These are phyloP conservation scores for Listronotus oregonensis DNA, from an alignment of 1,140 invertebrate species.

Conservation along the genomic window DNA sequence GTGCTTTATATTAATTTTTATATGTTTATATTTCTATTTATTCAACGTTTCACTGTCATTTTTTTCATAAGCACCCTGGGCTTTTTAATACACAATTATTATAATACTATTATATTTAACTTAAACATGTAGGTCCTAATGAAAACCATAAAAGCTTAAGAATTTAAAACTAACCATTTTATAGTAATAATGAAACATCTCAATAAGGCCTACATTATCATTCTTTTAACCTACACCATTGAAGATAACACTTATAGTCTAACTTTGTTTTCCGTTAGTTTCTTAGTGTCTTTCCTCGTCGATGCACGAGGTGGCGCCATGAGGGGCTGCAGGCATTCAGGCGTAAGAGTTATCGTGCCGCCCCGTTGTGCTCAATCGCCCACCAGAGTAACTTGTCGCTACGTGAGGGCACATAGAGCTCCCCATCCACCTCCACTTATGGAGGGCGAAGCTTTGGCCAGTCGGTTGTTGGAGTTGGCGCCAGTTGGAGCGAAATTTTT, in stretches of 20 bases:
- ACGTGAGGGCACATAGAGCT: slow-evolving; percentile 78
- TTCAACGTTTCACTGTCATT: no score
- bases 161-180: no score
- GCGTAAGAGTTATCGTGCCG: slow-evolving; percentile 92
- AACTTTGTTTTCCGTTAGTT: slow-evolving; percentile 64
- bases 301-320: slow-evolving; percentile 96
- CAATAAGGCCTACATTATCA: background rate
- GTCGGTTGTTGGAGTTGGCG: slow-evolving; percentile 89
- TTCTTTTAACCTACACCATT: background rate
- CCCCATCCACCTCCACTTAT: slow-evolving; percentile 89
- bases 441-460: slow-evolving; percentile 94
- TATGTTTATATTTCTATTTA: no score
- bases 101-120: no score
- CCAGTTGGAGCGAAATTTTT: slow-evolving; percentile 95
- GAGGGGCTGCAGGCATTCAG: slow-evolving; percentile 93
- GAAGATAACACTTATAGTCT: background rate
- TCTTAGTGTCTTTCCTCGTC: slow-evolving; percentile 96
- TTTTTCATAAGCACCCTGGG: no score
- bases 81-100: no score
- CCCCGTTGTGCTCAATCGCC: slow-evolving; percentile 91
- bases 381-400: slow-evolving; percentile 91
- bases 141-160: no score
- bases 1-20: no score
- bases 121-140: no score
- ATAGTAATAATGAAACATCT: background rate